Base-by-base conservation (phyloP, 64 coral and sea anemone species). In the Catalaphyllia jardinei region DNA sequence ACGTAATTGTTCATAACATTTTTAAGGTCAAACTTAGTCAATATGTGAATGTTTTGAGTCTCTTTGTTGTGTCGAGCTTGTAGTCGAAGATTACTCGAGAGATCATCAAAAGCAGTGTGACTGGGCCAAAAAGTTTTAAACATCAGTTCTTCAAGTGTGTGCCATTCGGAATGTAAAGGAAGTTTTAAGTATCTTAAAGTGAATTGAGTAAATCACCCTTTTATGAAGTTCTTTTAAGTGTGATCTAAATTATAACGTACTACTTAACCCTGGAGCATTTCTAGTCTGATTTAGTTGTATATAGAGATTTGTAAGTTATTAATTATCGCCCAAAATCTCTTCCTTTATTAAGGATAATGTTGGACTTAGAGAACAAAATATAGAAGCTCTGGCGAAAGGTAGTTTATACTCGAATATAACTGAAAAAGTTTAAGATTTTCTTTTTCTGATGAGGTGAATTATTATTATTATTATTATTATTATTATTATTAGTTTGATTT, bases 231-330 rank as follows among this genome's bases (percentile, higher is more conserved):
- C 19, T 42, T 62, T 82, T 82, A 64, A 82, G 33, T 64, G 59
- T 42, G 29, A 39, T 84, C 22, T 67, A 27, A 49, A 65, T 64
- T 39, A 80, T 24, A 39, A 4, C 16, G 17, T 19, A 39, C 17
- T 31, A 38, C 31, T 30, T 64, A 64, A 8, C 22, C 20, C 64
- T 27, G 64, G 24, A 67, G 25, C 64, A 67, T n/a, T 67, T 10
- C 8, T 24, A 25, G 64, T 67, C 30, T 84, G 81, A 84, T 84
- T 71, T 84, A 84, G 62, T 22, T 84, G 81, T 84, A 84, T 17
- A 84, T 84, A 84, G 38, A 84, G 81, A 84, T 67, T 67, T 49
- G 30, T 69, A 84, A 84, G 62, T 84, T 84, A 84, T 84, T 69
- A 84, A 55, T 50, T 24, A 65, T 60, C 29, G 6, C 33, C 19